Evolutionary conservation across 2,113 vertebrate genomes (phyloP).

Genomic region (Oryzias melastigma): DNA sequence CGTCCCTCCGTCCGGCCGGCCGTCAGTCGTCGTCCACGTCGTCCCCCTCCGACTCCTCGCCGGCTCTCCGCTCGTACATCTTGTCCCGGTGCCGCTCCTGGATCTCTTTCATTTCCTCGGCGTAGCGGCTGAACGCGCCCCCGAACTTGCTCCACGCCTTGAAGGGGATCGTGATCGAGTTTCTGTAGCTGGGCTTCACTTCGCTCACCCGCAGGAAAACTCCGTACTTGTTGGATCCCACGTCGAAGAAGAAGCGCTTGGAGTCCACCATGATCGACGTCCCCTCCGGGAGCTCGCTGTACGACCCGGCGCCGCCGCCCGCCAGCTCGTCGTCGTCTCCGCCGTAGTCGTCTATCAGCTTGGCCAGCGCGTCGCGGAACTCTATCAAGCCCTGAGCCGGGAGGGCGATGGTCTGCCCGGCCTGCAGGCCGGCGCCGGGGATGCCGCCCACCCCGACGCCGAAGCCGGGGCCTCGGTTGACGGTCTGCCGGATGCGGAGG

Average conservation of each 20-base stretch:
- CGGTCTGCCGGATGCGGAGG: slow-evolving; percentile 87
- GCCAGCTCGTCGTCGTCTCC: slow-evolving; percentile 89
- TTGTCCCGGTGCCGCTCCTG: slow-evolving; percentile 93
- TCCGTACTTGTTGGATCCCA: slow-evolving; percentile 97
- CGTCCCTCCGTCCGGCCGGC: slow-evolving; percentile 19
- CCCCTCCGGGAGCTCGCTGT: slow-evolving; percentile 92
- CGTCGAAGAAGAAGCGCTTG: slow-evolving; percentile 97
- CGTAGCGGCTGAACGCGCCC: slow-evolving; percentile 92
- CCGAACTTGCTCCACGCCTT: slow-evolving; percentile 98
- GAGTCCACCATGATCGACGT: slow-evolving; percentile 95
- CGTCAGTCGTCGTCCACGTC: slow-evolving; percentile 93
- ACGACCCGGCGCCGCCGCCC: slow-evolving; percentile 81
- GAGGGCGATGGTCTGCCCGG: slow-evolving; percentile 93
- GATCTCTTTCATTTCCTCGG: slow-evolving; percentile 98
- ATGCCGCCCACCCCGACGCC: slow-evolving; percentile 78
- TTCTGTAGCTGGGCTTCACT: slow-evolving; percentile 96
- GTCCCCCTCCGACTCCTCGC: slow-evolving; percentile 92
- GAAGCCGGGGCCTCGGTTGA: slow-evolving; percentile 87
- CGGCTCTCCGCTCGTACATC: slow-evolving; percentile 84
- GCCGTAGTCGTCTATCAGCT: slow-evolving; percentile 95
- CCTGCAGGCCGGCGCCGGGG: slow-evolving; percentile 82
- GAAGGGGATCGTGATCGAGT: slow-evolving; percentile 95
- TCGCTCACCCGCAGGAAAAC: slow-evolving; percentile 95
- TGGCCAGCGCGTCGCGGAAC: slow-evolving; percentile 93
- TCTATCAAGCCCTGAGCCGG: slow-evolving; percentile 94